Conservation (phyloP, 2,888 invertebrate genomes). For the Drosophila imparisetae region DNA sequence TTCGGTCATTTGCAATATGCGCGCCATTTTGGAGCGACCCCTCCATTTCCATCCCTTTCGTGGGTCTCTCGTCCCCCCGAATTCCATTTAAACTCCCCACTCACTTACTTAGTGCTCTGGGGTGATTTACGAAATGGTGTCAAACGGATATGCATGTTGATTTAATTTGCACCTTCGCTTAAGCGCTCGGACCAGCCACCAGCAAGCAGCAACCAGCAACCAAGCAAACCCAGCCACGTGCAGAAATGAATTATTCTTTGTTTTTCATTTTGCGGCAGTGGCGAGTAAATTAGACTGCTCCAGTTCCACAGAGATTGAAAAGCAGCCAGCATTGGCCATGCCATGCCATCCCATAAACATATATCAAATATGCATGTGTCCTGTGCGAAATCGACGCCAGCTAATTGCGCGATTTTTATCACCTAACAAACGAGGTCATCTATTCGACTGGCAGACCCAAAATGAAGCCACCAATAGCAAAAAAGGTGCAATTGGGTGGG, state of each 20-base stretch:
- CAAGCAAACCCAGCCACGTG: constrained; percentile 20
- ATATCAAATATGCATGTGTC: constrained; percentile 69
- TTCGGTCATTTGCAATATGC: constrained; percentile 78
- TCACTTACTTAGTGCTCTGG: constrained; percentile 20
- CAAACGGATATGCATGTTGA: constrained; percentile 81
- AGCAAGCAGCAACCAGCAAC: not conserved
- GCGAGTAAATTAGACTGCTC: constrained; percentile 73
- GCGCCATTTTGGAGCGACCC: constrained; percentile 51
- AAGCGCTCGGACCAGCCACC: constrained; percentile 58
- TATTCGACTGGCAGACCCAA: constrained; percentile 8
- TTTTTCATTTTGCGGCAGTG: constrained; percentile 39
- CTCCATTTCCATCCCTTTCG: not conserved
- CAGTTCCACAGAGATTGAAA: constrained; percentile 40
- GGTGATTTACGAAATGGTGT: constrained; percentile 75
- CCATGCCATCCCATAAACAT: not conserved
- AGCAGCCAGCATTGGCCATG: not conserved
- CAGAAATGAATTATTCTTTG: constrained; percentile 62
- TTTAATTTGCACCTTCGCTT: constrained; percentile 80
- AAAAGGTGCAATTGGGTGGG: not conserved
- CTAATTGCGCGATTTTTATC: constrained; percentile 77
- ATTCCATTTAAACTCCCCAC: constrained; percentile 26
- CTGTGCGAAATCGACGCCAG: constrained; percentile 77
- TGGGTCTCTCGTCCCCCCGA: not conserved
- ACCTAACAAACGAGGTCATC: constrained; percentile 67
- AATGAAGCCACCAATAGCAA: not conserved